Evolutionary conservation across 2,113 vertebrate genomes (phyloP).

Genomic region (Scortum barcoo): DNA sequence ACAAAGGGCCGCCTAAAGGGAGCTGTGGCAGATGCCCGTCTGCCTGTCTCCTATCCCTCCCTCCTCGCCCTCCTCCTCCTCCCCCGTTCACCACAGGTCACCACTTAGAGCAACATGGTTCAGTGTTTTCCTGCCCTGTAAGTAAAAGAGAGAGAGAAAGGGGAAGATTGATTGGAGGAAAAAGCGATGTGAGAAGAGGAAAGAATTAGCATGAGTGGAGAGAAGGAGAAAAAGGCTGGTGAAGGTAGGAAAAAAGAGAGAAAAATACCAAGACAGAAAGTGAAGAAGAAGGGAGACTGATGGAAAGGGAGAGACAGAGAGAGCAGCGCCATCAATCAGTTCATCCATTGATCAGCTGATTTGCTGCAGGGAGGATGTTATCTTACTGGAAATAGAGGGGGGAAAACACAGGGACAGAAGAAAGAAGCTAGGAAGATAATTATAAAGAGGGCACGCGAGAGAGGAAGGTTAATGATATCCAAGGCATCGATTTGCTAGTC

Average conservation of each 20-base stretch:
- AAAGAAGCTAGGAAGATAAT: slow-evolving; percentile 48
- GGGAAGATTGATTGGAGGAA: slow-evolving; percentile 32
- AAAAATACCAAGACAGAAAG: slow-evolving; percentile 5
- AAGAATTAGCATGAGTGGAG: neutral
- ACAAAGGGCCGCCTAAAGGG: slow-evolving; percentile 36
- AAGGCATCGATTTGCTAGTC: slow-evolving; percentile 64
- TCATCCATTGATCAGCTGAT: slow-evolving; percentile 63
- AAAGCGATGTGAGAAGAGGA: slow-evolving; percentile 19
- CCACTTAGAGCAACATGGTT: slow-evolving; percentile 77
- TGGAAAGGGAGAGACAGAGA: neutral
- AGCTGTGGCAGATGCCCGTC: slow-evolving; percentile 53
- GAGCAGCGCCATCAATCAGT: slow-evolving; percentile 52
- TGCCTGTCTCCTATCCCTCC: slow-evolving; percentile 31
- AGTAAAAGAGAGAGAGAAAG: slow-evolving; percentile 21
- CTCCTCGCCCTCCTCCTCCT: slow-evolving; percentile 67
- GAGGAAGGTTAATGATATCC: slow-evolving; percentile 67
- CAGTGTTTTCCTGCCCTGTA: slow-evolving; percentile 63
- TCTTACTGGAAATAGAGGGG: slow-evolving; percentile 51
- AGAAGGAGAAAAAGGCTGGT: neutral
- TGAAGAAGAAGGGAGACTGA: slow-evolving; percentile 6
- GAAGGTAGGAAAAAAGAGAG: neutral
- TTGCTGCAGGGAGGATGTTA: slow-evolving; percentile 48
- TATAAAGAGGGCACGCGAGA: slow-evolving; percentile 40
- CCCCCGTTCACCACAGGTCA: slow-evolving; percentile 67
- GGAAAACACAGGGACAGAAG: slow-evolving; percentile 31